Evolutionary conservation across 1,140 invertebrate species (phyloP).

Genomic region (Zaprionus ghesquierei): DNA sequence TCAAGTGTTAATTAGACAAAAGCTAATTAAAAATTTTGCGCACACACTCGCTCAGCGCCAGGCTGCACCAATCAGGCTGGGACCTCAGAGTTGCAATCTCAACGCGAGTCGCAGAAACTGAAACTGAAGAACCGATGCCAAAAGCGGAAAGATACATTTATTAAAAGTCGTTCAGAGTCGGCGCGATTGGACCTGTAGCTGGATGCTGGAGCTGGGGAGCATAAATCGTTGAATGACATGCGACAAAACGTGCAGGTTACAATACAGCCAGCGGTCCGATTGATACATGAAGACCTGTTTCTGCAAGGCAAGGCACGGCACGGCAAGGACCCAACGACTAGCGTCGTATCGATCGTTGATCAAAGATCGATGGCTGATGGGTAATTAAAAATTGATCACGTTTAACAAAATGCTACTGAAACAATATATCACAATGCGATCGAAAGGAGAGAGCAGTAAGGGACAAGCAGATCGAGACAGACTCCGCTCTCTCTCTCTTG

Average conservation of each 20-base stretch:
- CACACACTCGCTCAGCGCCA: constrained; percentile 51
- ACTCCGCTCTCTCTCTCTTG: constrained; percentile 35
- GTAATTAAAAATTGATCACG: constrained; percentile 81
- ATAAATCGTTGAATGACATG: constrained; percentile 80
- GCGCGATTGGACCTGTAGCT: constrained; percentile 15
- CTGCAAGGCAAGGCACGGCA: background rate
- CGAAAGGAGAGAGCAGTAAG: background rate
- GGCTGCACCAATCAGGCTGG: constrained; percentile 13
- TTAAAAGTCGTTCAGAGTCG: constrained; percentile 65
- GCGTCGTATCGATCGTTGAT: constrained; percentile 10
- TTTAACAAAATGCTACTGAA: constrained; percentile 81
- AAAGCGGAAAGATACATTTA: constrained; percentile 74
- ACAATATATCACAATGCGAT: constrained; percentile 74
- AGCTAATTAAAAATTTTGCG: constrained; percentile 76
- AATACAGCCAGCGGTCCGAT: constrained; percentile 74
- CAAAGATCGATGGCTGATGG: constrained; percentile 61
- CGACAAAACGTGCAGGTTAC: constrained; percentile 74
- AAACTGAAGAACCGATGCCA: constrained; percentile 40
- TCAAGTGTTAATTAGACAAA: constrained; percentile 77
- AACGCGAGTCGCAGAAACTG: background rate
- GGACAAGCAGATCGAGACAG: background rate
- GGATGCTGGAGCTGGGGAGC: constrained; percentile 28
- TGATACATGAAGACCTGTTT: constrained; percentile 47
- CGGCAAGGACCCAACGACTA: constrained; percentile 31
- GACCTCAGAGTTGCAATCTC: background rate